A percentile compares a stretch with the other conserved stretches of the same genome.
Conservation (phyloP, 2,888 invertebrate genomes). For the Microchrysa polita region DNA sequence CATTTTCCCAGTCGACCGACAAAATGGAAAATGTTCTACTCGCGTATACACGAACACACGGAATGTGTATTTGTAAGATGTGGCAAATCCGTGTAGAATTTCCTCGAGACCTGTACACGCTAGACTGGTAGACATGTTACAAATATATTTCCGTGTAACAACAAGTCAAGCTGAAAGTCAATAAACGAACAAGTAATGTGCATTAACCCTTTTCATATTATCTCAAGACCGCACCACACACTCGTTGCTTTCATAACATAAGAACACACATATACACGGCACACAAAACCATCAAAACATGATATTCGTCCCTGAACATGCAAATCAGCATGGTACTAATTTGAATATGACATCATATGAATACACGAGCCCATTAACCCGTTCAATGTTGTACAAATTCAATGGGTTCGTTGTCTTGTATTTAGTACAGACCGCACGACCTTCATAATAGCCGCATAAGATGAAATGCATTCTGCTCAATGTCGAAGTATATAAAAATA, state of each 20-base stretch:
- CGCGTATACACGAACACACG: background rate
- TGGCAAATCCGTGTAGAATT: background rate
- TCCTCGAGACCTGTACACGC: constrained; percentile 10
- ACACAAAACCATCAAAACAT: background rate
- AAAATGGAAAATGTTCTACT: background rate
- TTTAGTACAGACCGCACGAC: constrained; percentile 17
- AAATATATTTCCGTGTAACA: constrained; percentile 14
- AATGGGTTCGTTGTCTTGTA: constrained; percentile 2
- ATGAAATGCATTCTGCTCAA: constrained; percentile 9
- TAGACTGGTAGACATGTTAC: background rate
- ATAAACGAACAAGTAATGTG: constrained; percentile 29
- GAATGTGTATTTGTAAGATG: background rate
- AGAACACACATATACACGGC: too few species aligned
- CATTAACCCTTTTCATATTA: constrained; percentile 36
- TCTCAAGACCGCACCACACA: constrained; percentile 1
- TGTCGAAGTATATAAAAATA: background rate
- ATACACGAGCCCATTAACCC: constrained; percentile 18
- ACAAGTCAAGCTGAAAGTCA: background rate
- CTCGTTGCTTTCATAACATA: background rate
- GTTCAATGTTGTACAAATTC: background rate
- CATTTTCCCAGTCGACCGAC: background rate
- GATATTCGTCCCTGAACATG: constrained; percentile 24
- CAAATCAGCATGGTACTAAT: constrained; percentile 40
- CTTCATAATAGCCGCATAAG: constrained; percentile 30
- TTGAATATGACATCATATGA: constrained; percentile 36